Percentiles rank a stretch among this genome's conserved stretches.
These are phyloP conservation scores for Liopterus haemorrhoidalis DNA, from an alignment of 2,888 invertebrate genomes.

Conservation along the genomic window DNA sequence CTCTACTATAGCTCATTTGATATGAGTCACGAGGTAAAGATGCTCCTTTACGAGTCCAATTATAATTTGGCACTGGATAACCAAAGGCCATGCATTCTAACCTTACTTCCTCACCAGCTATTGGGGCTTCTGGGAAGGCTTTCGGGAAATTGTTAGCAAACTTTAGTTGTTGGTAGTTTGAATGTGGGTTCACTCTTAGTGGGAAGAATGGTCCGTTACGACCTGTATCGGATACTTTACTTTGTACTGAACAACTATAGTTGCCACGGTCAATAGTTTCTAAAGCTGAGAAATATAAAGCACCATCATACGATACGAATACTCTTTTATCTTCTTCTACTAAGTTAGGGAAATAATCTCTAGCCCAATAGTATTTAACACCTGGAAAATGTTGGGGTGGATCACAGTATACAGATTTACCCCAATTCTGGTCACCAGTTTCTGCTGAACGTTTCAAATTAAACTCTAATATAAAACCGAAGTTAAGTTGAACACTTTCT, in stretches of 20 bases:
- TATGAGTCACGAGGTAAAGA: conserved; percentile 68
- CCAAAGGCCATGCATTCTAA: conserved; percentile 95
- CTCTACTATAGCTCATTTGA: conserved; percentile 73
- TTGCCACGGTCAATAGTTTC: conserved; percentile 85
- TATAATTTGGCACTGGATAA: conserved; percentile 88
- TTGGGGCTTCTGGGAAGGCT: conserved; percentile 88
- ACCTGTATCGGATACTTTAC: conserved; percentile 78
- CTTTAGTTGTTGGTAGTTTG: conserved; percentile 83
- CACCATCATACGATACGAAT: conserved; percentile 90
- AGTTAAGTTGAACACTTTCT: conserved; percentile 79
- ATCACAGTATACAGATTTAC: conserved; percentile 86
- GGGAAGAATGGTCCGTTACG: conserved; percentile 86
- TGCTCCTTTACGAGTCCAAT: conserved; percentile 78
- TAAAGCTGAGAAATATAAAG: conserved; percentile 88
- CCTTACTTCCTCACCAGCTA: conserved; percentile 82
- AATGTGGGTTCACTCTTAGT: conserved; percentile 74
- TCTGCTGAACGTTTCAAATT: conserved; percentile 80
- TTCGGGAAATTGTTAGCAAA: conserved; percentile 95
- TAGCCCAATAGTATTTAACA: conserved; percentile 87
- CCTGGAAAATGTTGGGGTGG: conserved; percentile 87
- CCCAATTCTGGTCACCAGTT: conserved; percentile 86
- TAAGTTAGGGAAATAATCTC: conserved; percentile 83
- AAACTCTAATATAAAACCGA: conserved; percentile 86
- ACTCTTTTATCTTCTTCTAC: conserved; percentile 89
- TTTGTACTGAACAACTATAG: conserved; percentile 89